A percentile compares a stretch with the other conserved stretches of the same genome.
Evolutionary conservation across 2,797 vertebrate genomes (phyloP).

Genomic region (Squalus acanthias): DNA sequence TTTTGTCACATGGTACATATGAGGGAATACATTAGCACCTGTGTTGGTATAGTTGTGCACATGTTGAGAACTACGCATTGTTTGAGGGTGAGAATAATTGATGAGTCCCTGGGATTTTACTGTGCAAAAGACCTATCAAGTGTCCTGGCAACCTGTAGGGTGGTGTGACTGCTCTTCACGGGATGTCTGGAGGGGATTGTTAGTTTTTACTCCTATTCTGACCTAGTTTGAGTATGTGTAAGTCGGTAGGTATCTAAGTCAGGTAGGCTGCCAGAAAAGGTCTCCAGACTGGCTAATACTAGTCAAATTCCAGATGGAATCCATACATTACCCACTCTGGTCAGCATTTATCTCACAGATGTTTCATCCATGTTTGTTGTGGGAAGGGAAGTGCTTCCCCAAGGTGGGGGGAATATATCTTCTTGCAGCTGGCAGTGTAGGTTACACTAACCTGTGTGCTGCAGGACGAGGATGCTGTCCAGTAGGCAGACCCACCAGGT

Average conservation of each 20-base stretch:
- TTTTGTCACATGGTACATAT: not conserved
- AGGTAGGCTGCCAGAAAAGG: not conserved
- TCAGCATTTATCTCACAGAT: not conserved
- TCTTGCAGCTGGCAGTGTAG: not conserved
- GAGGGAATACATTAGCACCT: not conserved
- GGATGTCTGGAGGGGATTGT: not conserved
- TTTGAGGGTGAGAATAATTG: not conserved
- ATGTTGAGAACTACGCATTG: not conserved
- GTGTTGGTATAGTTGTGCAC: not conserved
- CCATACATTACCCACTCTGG: too few species aligned
- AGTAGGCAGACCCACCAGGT: not conserved
- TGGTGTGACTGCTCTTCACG: not conserved
- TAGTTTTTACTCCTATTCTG: not conserved
- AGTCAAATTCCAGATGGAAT: not conserved
- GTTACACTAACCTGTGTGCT: not conserved
- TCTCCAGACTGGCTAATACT: not conserved
- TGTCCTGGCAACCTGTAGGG: not conserved
- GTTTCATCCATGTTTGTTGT: not conserved
- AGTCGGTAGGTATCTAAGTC: too few species aligned
- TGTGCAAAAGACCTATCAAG: not conserved
- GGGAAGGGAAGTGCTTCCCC: not conserved
- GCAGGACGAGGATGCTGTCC: not conserved
- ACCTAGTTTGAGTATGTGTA: too few species aligned
- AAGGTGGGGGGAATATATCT: not conserved
- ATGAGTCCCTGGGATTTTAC: not conserved